Conservation (phyloP, 1,140 invertebrate species). For the Dendrolimus kikuchii region DNA sequence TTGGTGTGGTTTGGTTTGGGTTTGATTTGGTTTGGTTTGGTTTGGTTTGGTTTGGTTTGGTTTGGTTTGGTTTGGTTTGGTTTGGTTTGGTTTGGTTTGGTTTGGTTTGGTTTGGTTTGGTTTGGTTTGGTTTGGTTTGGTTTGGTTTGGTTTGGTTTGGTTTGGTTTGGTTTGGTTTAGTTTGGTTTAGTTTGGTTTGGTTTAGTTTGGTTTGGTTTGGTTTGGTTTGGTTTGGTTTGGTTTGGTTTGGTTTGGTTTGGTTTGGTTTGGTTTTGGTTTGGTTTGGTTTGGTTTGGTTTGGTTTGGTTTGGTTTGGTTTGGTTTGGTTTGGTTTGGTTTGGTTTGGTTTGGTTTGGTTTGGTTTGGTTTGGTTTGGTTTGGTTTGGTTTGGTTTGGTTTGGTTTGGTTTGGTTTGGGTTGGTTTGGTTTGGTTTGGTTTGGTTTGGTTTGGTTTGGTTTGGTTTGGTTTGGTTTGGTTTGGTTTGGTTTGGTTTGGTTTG, state of each 20-base stretch:
- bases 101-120: no score
- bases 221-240: slow-evolving; percentile 1
- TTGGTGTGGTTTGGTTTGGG: no score
- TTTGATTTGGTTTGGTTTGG: no score
- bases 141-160: no score
- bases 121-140: no score
- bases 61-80: no score
- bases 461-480: slow-evolving; percentile 33
- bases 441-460: slow-evolving; percentile 21
- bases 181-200: not conserved
- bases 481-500: slow-evolving; percentile 31
- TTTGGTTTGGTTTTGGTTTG: not conserved
- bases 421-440: slow-evolving; percentile 22
- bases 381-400: slow-evolving; percentile 19
- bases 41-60: no score
- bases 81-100: no score
- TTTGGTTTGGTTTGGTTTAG: not conserved
- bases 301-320: not conserved
- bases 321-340: slow-evolving; percentile 2
- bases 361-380: slow-evolving; percentile 21
- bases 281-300: not conserved
- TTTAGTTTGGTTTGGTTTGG: not conserved
- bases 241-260: not conserved
- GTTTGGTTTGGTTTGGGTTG: no score
- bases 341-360: slow-evolving; percentile 3